A percentile compares a stretch with the other conserved stretches of the same genome.
These are phyloP conservation scores for Parnassius orleans DNA, from an alignment of 2,888 invertebrate species.

Conservation along the genomic window DNA sequence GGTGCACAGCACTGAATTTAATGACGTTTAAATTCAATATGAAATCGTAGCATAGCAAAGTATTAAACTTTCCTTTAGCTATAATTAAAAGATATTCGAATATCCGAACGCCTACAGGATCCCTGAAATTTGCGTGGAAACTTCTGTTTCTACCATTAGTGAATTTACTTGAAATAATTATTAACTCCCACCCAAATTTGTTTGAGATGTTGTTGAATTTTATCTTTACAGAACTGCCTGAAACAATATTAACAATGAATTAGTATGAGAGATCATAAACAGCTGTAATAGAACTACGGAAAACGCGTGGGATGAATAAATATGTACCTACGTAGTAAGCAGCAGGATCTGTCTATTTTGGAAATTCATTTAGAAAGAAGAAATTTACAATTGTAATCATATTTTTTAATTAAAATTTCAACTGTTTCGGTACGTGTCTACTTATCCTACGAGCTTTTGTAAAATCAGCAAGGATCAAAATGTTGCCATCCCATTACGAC, in stretches of 20 bases:
- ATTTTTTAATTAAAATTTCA: no score
- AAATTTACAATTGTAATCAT: no score
- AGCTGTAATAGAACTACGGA: slow-evolving; percentile 12
- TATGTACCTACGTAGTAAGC: background rate
- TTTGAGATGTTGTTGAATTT: slow-evolving; percentile 15
- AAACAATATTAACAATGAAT: slow-evolving; percentile 20
- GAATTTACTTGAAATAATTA: slow-evolving; percentile 7
- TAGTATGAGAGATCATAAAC: slow-evolving; percentile 19
- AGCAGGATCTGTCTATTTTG: no score
- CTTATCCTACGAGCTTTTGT: no score
- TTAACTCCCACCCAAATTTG: slow-evolving; percentile 11
- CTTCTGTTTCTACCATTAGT: background rate
- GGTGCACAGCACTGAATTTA: no score
- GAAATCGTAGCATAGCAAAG: no score
- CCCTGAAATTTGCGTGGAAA: slow-evolving; percentile 40
- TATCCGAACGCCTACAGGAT: slow-evolving; percentile 25
- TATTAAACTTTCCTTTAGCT: background rate
- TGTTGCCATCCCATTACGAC: no score
- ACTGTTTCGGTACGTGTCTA: no score
- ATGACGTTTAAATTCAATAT: background rate
- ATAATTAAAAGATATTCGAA: slow-evolving; percentile 23
- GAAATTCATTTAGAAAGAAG: no score
- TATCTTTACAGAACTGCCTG: slow-evolving; percentile 2
- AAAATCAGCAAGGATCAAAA: no score
- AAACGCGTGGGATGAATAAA: slow-evolving; percentile 11